Evolutionary conservation across 2,888 invertebrate species (phyloP).

Genomic region (Cylloceria caligata): DNA sequence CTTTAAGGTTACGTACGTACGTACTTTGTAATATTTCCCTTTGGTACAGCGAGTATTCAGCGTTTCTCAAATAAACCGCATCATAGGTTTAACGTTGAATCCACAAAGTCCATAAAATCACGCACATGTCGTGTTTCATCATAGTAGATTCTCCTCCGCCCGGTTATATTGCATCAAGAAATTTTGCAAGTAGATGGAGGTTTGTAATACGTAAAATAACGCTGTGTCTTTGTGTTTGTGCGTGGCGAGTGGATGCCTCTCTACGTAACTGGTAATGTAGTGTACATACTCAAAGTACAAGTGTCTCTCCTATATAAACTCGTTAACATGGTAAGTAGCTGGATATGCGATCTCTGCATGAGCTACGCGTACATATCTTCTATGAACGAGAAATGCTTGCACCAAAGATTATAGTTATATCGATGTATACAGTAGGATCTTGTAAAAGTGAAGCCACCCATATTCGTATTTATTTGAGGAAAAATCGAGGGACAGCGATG

Average conservation of each 20-base stretch:
- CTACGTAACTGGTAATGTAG: neutral
- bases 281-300: neutral
- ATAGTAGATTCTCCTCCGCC: neutral
- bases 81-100: neutral
- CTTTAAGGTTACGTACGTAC: constrained; percentile 7
- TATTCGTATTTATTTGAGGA: neutral
- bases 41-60: neutral
- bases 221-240: neutral
- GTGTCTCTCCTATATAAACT: neutral
- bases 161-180: neutral
- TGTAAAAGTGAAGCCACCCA: neutral
- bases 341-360: neutral
- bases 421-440: neutral
- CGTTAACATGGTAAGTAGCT: neutral
- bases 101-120: constrained; percentile 5
- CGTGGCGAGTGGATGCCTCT: neutral
- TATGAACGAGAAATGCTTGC: neutral
- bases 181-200: neutral
- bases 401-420: neutral
- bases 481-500: neutral
- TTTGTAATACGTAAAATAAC: constrained; percentile 5
- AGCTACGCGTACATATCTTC: neutral
- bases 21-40: constrained; percentile 7
- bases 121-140: constrained; percentile 1
- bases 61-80: neutral